phyloP scores from a whole-genome alignment of 2,113 vertebrate genomes.

The Nerophis ophidion region DNA sequence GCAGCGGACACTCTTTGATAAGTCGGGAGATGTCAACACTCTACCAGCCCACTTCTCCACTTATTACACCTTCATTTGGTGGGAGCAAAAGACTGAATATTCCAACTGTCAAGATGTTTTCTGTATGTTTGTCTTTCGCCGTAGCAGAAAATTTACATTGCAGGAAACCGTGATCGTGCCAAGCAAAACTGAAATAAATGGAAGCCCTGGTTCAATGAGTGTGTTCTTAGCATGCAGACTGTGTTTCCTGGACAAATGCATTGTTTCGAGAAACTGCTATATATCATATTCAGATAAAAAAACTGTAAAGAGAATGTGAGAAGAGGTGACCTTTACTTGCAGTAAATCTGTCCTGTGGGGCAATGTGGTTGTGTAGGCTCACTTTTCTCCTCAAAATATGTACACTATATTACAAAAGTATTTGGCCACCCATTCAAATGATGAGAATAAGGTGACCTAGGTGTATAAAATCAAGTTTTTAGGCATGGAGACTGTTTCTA shows the following conservation, averaged over 20 bases:
- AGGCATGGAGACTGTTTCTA: too few relatives aligned
- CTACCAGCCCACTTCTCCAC: conserved; percentile 19
- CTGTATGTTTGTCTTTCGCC: too few relatives aligned
- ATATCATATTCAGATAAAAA: conserved; percentile 47
- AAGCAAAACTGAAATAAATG: background rate
- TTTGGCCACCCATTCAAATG: too few relatives aligned
- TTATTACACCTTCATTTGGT: conserved; percentile 15
- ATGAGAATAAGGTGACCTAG: too few relatives aligned
- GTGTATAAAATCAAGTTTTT: too few relatives aligned
- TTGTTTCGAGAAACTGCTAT: conserved; percentile 12
- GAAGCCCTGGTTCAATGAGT: conserved; percentile 8
- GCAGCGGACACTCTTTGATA: conserved; percentile 29
- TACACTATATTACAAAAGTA: background rate
- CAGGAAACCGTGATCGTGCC: conserved; percentile 22
- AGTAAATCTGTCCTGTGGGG: conserved; percentile 28
- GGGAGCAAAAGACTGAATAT: background rate
- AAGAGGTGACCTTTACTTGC: conserved; percentile 43
- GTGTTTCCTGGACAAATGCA: conserved; percentile 15
- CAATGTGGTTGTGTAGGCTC: conserved; percentile 17
- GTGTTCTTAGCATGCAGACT: conserved; percentile 26
- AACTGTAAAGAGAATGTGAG: conserved; percentile 8
- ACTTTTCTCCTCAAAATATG: conserved; percentile 1
- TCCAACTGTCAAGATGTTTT: background rate
- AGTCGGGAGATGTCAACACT: conserved; percentile 20
- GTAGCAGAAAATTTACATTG: conserved; percentile 2